A percentile compares a stretch with the other conserved stretches of the same genome.
phyloP scores from a whole-genome alignment of 2,113 vertebrate species.

The Mustelus asterias region DNA sequence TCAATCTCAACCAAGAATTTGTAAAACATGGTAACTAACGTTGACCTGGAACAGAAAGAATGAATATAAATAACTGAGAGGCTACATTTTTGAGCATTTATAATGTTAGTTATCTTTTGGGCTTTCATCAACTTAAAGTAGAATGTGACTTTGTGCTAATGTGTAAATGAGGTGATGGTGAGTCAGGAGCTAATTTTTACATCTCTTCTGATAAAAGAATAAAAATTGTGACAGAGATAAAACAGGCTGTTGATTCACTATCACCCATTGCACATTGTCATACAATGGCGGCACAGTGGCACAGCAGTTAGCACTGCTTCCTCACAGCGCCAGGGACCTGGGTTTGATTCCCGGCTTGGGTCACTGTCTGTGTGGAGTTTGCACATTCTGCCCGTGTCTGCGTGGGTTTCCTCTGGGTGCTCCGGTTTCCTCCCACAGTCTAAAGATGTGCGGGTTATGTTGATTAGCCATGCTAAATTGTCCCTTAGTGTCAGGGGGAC shows the following conservation, averaged over 20 bases:
- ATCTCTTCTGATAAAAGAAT: neutral
- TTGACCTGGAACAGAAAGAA: neutral
- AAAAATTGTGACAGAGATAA: neutral
- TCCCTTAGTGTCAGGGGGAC: too few relatives aligned
- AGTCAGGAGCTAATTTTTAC: neutral
- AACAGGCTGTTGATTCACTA: neutral
- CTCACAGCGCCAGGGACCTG: too few relatives aligned
- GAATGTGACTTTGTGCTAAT: neutral
- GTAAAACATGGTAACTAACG: neutral
- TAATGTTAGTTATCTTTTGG: neutral
- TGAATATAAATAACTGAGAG: neutral
- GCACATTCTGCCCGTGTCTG: too few relatives aligned
- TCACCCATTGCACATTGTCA: neutral
- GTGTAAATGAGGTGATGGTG: neutral
- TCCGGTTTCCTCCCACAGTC: too few relatives aligned
- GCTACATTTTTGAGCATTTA: neutral
- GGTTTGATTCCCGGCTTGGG: too few relatives aligned
- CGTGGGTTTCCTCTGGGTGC: too few relatives aligned
- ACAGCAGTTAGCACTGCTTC: too few relatives aligned
- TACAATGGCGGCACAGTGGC: neutral
- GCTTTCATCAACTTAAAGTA: neutral
- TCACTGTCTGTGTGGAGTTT: too few relatives aligned
- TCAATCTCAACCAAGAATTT: neutral
- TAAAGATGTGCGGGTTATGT: too few relatives aligned
- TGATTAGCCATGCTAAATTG: too few relatives aligned